Base-by-base conservation (phyloP, 1,140 invertebrate species). In the Leucophenga varia region DNA sequence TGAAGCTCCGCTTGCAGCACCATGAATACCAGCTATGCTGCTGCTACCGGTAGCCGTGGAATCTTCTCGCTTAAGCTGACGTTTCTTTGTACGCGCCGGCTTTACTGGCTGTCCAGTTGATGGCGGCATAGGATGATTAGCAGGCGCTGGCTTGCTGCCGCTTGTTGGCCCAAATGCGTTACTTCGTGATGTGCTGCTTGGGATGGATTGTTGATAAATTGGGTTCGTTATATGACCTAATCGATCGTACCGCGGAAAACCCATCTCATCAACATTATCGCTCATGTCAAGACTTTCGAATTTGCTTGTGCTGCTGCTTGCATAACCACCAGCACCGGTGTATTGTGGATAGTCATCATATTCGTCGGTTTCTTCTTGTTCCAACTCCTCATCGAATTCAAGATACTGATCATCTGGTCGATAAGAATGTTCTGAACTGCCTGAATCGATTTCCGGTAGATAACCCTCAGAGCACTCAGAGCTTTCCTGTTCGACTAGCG, bases 381-480 rank as follows among this genome's bases (percentile, higher is more conserved):
- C 74, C 34, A 73, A 53, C 21, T 76, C 68, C 46, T 77, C 78
- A 52, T 81, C 79, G 6, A 72, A 76, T 38, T 78, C 76, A 3
- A 75, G 45, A 43, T 74, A 71, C 77, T 82, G 38, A 21, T 72
- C 69, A 13, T 72, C 68, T 0, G 60, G 61, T 77, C 80, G 77
- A 58, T 82, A 82, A 2, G 81, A 82, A 44, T 81, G 73, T 73
- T 82, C 81, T 4, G 81, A 82, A 17, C 80, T 82, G 5, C 80
- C 79, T 3, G 83, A 85, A 64, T 85, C 83, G 7, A 83, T 79
- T 68, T 84, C 84, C 3, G 83, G 83, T 41, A 82, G 69, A 59
- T 86, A 86, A 36, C 83, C 84, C 54, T 85, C 84, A 1, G 81
- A 82, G 57, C 81, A 82, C 63, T 82, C 81, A 0, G 81, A 82